Conservation (phyloP, 2,113 vertebrate genomes). For the Callocephalon fimbriatum region DNA sequence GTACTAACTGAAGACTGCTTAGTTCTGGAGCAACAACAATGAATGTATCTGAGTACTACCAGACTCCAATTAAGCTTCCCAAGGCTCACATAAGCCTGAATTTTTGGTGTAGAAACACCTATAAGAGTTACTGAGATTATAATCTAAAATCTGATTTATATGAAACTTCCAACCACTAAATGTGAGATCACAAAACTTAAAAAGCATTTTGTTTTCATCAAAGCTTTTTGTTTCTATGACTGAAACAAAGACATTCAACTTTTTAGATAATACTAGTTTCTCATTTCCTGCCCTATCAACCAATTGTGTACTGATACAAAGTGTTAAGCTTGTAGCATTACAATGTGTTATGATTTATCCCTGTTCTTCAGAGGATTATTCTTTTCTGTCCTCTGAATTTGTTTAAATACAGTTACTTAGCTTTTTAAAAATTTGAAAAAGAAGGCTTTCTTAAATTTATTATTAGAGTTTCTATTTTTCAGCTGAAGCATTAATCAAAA, state of each 20-base stretch:
- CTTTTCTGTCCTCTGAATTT: neutral
- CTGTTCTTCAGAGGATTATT: neutral
- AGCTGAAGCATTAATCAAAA: neutral
- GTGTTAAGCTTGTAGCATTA: neutral
- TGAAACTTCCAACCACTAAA: neutral
- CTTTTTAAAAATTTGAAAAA: neutral
- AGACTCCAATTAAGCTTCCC: neutral
- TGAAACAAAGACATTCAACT: neutral
- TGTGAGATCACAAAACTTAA: neutral
- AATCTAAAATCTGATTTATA: neutral
- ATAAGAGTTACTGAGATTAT: neutral
- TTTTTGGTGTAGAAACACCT: neutral
- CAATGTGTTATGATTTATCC: neutral
- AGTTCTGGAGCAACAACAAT: neutral
- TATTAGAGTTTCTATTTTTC: neutral
- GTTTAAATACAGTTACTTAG: neutral
- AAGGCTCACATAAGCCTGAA: neutral
- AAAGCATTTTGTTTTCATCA: neutral
- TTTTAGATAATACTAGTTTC: neutral
- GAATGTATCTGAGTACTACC: neutral
- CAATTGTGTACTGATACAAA: neutral
- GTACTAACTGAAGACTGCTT: neutral
- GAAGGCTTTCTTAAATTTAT: neutral
- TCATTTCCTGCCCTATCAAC: neutral
- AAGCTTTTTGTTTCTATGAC: neutral